Evolutionary conservation across 2,888 invertebrate species (phyloP).

Genomic region (Cyclophora punctaria): DNA sequence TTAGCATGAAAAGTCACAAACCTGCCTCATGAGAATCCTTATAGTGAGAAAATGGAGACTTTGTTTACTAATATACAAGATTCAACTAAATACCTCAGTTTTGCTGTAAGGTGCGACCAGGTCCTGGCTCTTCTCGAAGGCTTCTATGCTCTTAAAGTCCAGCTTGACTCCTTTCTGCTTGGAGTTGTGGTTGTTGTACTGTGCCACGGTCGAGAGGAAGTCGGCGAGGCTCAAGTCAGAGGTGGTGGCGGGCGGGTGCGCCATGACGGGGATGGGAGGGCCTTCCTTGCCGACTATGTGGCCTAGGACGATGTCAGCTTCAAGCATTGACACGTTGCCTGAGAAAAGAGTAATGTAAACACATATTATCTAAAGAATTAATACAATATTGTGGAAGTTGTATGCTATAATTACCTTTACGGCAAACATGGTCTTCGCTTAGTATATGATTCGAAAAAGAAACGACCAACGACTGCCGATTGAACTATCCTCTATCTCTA

Average conservation of each 20-base stretch:
- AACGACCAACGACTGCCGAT: too few species aligned
- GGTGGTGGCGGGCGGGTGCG: conserved; percentile 82
- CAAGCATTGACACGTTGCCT: conserved; percentile 85
- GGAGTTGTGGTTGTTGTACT: conserved; percentile 55
- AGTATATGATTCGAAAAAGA: too few species aligned
- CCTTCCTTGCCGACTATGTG: conserved; percentile 65
- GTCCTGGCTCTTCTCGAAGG: conserved; percentile 75
- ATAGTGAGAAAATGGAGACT: neutral
- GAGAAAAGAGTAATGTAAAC: conserved; percentile 15
- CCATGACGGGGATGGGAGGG: conserved; percentile 85
- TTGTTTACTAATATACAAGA: conserved; percentile 4
- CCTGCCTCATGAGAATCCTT: too few species aligned
- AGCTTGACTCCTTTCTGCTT: conserved; percentile 86
- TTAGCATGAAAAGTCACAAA: too few species aligned
- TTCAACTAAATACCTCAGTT: conserved; percentile 36
- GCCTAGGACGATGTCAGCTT: conserved; percentile 88
- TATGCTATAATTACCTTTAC: too few species aligned
- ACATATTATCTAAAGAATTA: too few species aligned
- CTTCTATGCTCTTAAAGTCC: conserved; percentile 89
- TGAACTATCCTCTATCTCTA: too few species aligned
- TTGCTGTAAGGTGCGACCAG: conserved; percentile 55
- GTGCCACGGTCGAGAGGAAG: conserved; percentile 78
- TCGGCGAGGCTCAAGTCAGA: conserved; percentile 85
- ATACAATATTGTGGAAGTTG: too few species aligned
- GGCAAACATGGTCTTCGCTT: too few species aligned